phyloP scores from a whole-genome alignment of 2,888 invertebrate genomes.

The Pandemis cinnamomeana region DNA sequence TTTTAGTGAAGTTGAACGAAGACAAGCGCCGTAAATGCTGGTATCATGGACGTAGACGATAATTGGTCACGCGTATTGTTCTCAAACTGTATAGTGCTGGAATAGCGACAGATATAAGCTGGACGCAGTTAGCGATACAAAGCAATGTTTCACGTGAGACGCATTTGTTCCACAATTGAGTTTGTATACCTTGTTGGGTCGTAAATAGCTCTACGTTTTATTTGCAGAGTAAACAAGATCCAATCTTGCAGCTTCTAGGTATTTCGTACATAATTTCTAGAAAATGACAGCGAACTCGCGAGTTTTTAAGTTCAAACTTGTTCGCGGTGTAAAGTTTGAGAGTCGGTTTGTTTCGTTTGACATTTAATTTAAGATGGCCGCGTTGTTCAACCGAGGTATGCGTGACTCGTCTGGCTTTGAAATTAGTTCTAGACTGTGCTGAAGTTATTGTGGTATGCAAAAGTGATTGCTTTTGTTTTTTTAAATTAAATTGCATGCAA shows the following conservation, averaged over 20 bases:
- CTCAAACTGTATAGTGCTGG: slow-evolving; percentile 1
- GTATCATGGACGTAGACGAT: too few species aligned
- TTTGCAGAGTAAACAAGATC: background rate
- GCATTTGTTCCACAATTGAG: slow-evolving; percentile 12
- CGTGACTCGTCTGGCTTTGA: slow-evolving; percentile 9
- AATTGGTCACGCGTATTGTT: background rate
- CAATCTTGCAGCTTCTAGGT: background rate
- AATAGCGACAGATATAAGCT: background rate
- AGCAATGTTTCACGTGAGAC: slow-evolving; percentile 10
- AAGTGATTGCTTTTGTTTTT: background rate
- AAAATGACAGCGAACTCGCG: slow-evolving; percentile 8
- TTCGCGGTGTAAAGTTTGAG: slow-evolving; percentile 23
- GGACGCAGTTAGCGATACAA: slow-evolving; percentile 7
- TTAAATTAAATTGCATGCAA: too few species aligned
- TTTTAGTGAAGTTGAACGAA: too few species aligned
- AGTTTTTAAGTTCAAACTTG: slow-evolving; percentile 7
- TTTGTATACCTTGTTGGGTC: background rate
- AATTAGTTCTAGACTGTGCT: slow-evolving; percentile 10
- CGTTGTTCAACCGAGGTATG: slow-evolving; percentile 13
- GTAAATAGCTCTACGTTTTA: background rate
- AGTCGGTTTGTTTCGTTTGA: slow-evolving; percentile 32
- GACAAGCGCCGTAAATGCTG: too few species aligned
- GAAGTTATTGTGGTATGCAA: too few species aligned
- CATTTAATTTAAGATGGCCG: slow-evolving; percentile 33
- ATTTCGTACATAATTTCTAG: background rate